Base-by-base conservation (phyloP, 1,140 invertebrate species). In the Argopecten irradians region DNA sequence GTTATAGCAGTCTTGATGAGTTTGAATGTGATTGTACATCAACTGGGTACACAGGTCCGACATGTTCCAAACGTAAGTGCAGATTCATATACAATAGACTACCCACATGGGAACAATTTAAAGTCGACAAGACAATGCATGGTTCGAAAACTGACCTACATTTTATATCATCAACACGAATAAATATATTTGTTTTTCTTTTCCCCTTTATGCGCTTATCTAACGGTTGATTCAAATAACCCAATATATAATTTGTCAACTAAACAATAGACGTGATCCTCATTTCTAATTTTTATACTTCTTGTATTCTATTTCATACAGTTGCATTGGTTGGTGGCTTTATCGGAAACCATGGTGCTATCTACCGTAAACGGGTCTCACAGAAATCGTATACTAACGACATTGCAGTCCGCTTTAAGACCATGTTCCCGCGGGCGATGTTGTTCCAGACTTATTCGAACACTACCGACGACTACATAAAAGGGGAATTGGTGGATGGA, bases 351-450 rank as follows among this genome's bases (percentile, higher is more conserved):
- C 83, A 89, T 22, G 87, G 46, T 43, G 89, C 91, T 0, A 82
- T 55, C 0, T 55, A 94, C 28, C 85, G 86, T 32, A 91, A 92
- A 39, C 13, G 33, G 7, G 85, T 85, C 0, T 43, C 87, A 14
- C 43, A 87, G 13, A 36, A 43, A 16, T 89, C 92, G 14, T 94
- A 95, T 85, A 89, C 89, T 1, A 92, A 95, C 85, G 92, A 95
- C 87, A 92, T 95, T 34, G 94, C 93, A 0, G 71, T 95, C 22
- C 88, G 94, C 71, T 95, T 95, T 89, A 93, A 92, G 84, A 93
- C 93, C 7, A 89, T 88, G 8, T 88, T 90, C 19, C 88, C 39
- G 2, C 89, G 94, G 41, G 94, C 92, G 9, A 84, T 94, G 8
- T 89, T 95, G 22, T 94, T 95, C 87, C 88, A 92, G 35, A 95